Evolutionary conservation across 2,797 vertebrate genomes (phyloP), one percentile per base, ranked within the genome.

Genomic region (Dicrostonyx torquatus): DNA sequence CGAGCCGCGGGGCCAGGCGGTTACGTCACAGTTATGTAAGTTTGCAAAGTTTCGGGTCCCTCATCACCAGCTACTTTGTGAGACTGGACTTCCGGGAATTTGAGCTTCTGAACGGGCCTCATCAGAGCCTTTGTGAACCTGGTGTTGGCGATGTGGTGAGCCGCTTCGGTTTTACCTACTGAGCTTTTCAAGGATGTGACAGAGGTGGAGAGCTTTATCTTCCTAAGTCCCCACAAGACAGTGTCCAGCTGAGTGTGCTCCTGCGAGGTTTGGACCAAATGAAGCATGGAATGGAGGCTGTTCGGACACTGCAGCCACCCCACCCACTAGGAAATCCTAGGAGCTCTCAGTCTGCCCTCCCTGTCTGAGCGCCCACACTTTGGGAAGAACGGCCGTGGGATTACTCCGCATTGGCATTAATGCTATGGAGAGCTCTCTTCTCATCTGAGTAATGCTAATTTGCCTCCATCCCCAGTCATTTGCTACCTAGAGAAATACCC

Each of bases 401-500:
- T 97, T 87, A 93, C 91, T 94, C 87, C 64, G 43, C 80, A 17
- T 37, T 68, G 68, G 87, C 87, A 97, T 97, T 96, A 96, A 89
- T 77, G 84, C 87, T 89, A 94, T 94, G 95, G 96, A 97, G 88
- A 95, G 77, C 95, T 90, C 93, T 90, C 95, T 97, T 95, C 85
- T 94, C 89, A 93, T 94, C 89, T 58, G 89, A 95, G 84, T 95
- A 93, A 96, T 89, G 94, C 96, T 97, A 97, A 97, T 97, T 97
- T 90, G 66, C 72, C 91, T 94, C 89, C 48, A 92, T 95, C 48
- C 66, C 43, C 50, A 82, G 84, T 87, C 91, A 91, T 96, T 97
- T 92, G 64, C 87, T 95, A 79, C 92, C 95, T 96, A 89, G 97
- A 86, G 97, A 98, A 98, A 97, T 97, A 95, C 89, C 95, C 96